These are phyloP conservation scores for Lasioglossum baleicum DNA, from an alignment of 1,140 invertebrate species.

Conservation along the genomic window DNA sequence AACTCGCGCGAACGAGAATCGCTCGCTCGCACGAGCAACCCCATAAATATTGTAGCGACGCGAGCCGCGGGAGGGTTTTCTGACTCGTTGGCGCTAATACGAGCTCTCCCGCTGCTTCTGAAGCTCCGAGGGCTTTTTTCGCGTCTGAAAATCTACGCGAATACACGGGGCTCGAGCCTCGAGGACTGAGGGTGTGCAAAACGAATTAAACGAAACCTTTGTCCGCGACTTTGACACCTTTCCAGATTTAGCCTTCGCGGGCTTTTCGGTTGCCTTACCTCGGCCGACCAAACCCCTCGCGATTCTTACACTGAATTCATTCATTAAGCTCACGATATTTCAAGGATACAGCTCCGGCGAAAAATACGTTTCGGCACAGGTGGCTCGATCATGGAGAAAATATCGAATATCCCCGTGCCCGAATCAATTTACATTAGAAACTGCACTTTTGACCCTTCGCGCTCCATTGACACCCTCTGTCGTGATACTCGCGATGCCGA, in stretches of 20 bases:
- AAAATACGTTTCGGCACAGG: no score
- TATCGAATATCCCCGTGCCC: no score
- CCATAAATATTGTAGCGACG: slow-evolving; percentile 69
- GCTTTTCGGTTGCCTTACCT: not conserved
- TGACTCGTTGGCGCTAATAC: slow-evolving; percentile 66
- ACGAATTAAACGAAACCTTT: slow-evolving; percentile 43
- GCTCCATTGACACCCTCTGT: no score
- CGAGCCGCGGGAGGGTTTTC: slow-evolving; percentile 65
- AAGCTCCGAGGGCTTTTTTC: slow-evolving; percentile 53
- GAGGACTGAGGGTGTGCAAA: slow-evolving; percentile 1
- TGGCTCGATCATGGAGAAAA: no score
- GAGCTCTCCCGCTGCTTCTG: slow-evolving; percentile 43
- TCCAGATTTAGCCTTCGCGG: slow-evolving; percentile 1
- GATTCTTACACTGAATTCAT: not conserved
- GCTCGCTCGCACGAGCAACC: slow-evolving; percentile 66
- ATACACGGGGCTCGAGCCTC: slow-evolving; percentile 2
- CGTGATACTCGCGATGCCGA: no score
- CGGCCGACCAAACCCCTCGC: not conserved
- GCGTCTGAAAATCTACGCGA: slow-evolving; percentile 58
- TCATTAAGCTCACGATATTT: not conserved
- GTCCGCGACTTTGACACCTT: slow-evolving; percentile 39
- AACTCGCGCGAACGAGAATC: slow-evolving; percentile 66
- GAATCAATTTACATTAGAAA: no score
- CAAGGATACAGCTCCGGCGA: not conserved
- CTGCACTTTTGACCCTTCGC: no score